Conservation (phyloP, 2,888 invertebrate species). For the Chymomyza fuscimana region DNA sequence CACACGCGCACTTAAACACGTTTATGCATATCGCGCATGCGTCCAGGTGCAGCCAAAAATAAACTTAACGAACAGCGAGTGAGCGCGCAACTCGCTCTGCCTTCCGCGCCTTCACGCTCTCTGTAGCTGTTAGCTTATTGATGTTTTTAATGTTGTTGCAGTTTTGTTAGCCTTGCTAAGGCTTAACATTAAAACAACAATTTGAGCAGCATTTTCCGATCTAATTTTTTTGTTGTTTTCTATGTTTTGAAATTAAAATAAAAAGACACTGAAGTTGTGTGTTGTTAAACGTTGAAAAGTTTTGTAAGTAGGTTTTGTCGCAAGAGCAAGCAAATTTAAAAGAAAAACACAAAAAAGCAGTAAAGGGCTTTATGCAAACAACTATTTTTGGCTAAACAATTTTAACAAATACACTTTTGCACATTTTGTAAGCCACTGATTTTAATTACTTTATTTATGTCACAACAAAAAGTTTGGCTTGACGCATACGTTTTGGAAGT, state of each 20-base stretch:
- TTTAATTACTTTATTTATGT: neutral
- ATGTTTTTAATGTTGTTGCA: constrained; percentile 18
- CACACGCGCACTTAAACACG: constrained; percentile 50
- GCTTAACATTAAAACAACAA: constrained; percentile 58
- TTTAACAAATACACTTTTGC: constrained; percentile 70
- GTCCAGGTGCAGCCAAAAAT: constrained; percentile 37
- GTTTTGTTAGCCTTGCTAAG: constrained; percentile 22
- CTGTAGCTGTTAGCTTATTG: constrained; percentile 44
- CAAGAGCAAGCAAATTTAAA: neutral
- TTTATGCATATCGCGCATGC: constrained; percentile 67
- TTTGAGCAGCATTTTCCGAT: constrained; percentile 57
- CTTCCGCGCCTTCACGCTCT: constrained; percentile 8
- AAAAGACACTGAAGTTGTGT: constrained; percentile 21
- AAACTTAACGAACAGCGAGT: constrained; percentile 18
- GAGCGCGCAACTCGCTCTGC: constrained; percentile 1
- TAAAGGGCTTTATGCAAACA: constrained; percentile 58
- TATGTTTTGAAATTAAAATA: constrained; percentile 12
- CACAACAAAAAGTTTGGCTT: neutral
- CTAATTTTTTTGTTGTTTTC: constrained; percentile 24
- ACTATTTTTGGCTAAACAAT: constrained; percentile 72
- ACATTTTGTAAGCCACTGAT: constrained; percentile 56
- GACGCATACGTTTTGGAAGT: neutral
- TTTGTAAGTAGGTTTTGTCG: neutral
- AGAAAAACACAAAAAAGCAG: neutral
- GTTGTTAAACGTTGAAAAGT: constrained; percentile 24